Evolutionary conservation across 2,113 vertebrate species (phyloP).

Genomic region (Lanius collurio): DNA sequence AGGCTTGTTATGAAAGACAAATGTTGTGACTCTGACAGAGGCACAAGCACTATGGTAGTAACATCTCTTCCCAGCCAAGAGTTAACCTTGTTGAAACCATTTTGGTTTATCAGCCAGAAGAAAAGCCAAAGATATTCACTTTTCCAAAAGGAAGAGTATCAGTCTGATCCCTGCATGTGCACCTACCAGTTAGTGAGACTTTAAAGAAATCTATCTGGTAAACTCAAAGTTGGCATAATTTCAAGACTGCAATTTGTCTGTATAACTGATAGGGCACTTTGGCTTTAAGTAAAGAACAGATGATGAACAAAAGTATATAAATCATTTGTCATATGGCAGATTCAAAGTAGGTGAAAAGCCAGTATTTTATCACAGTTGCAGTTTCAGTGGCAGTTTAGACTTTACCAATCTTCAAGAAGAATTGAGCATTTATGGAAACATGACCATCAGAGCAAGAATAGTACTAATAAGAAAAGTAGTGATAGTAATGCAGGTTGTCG

Average conservation of each 20-base stretch:
- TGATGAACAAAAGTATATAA: not conserved
- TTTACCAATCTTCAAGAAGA: not conserved
- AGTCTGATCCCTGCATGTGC: not conserved
- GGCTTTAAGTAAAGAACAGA: not conserved
- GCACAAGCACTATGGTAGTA: not conserved
- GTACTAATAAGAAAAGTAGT: not conserved
- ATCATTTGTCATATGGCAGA: not conserved
- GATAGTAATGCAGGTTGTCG: not conserved
- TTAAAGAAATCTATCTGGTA: not conserved
- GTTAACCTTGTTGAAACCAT: fast-evolving
- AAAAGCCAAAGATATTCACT: not conserved
- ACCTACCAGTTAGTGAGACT: not conserved
- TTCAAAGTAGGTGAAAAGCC: not conserved
- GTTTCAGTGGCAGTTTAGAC: not conserved
- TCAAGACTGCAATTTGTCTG: not conserved
- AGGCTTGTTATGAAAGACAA: not conserved
- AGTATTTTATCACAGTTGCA: not conserved
- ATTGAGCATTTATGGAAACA: not conserved
- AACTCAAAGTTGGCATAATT: not conserved
- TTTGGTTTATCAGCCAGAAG: not conserved
- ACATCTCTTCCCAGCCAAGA: not conserved
- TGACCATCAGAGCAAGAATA: not conserved
- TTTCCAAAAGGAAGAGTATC: not conserved
- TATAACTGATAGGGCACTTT: not conserved
- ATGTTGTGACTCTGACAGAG: not conserved